Conservation (phyloP, 2,888 invertebrate genomes). For the Trisateles emortualis region DNA sequence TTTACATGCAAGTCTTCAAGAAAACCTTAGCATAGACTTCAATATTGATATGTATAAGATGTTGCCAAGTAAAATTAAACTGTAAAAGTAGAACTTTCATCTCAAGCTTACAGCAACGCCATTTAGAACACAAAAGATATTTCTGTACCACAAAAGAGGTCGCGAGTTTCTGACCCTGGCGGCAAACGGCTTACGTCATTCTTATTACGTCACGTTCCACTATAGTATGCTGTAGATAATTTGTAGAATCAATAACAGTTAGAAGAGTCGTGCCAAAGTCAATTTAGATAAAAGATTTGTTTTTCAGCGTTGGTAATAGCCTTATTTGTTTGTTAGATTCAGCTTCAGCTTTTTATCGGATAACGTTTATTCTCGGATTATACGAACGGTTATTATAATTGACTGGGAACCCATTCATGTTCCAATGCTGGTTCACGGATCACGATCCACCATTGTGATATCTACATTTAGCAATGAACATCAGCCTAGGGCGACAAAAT, state of each 20-base stretch:
- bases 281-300: slow-evolving; percentile 11
- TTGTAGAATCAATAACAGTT: slow-evolving; percentile 14
- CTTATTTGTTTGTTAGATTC: not conserved
- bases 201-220: slow-evolving; percentile 18
- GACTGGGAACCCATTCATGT: too few species aligned
- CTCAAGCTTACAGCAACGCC: not conserved
- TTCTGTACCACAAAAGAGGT: slow-evolving; percentile 35
- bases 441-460: too few species aligned
- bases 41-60: too few species aligned
- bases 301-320: slow-evolving; percentile 1
- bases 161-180: slow-evolving; percentile 50
- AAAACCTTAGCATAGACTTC: too few species aligned
- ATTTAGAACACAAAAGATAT: slow-evolving; percentile 24
- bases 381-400: too few species aligned
- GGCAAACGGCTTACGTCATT: slow-evolving; percentile 36
- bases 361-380: not conserved
- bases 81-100: not conserved
- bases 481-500: too few species aligned
- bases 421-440: too few species aligned
- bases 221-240: slow-evolving; percentile 4
- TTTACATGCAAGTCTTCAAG: too few species aligned
- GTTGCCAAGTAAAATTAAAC: not conserved
- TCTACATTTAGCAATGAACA: too few species aligned
- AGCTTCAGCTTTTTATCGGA: not conserved
- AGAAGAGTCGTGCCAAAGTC: slow-evolving; percentile 3